phyloP scores from a whole-genome alignment of 2,113 vertebrate genomes.

The Plecotus auritus region DNA sequence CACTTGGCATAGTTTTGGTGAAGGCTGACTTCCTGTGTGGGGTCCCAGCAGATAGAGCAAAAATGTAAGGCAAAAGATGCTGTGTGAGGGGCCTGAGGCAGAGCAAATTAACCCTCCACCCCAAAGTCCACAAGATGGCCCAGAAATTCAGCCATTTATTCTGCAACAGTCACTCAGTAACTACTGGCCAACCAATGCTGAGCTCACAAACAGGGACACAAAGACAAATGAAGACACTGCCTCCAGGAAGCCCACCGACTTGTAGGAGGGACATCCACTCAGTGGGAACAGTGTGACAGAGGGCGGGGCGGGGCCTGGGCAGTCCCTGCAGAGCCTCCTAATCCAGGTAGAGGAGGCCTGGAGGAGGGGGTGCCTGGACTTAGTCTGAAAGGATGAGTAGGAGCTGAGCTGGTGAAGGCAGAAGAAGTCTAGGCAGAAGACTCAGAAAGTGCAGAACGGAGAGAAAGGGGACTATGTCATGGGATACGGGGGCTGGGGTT shows the following conservation, averaged over 20 bases:
- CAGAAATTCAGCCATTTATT: neutral
- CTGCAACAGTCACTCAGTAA: neutral
- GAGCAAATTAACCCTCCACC: neutral
- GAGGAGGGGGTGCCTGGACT: neutral
- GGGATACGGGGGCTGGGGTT: fast-evolving
- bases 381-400: neutral
- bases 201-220: neutral
- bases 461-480: neutral
- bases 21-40: neutral
- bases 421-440: neutral
- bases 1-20: neutral
- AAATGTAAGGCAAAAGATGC: neutral
- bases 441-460: neutral
- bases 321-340: neutral
- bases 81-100: neutral
- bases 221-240: neutral
- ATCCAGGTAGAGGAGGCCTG: neutral
- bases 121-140: neutral
- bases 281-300: neutral
- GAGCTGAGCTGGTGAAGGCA: neutral
- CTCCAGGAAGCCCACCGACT: neutral
- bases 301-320: neutral
- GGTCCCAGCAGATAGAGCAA: neutral
- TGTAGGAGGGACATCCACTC: neutral
- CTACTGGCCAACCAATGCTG: too few species aligned